Evolutionary conservation across 2,113 vertebrate genomes (phyloP).

Genomic region (Dasyurus viverrinus): DNA sequence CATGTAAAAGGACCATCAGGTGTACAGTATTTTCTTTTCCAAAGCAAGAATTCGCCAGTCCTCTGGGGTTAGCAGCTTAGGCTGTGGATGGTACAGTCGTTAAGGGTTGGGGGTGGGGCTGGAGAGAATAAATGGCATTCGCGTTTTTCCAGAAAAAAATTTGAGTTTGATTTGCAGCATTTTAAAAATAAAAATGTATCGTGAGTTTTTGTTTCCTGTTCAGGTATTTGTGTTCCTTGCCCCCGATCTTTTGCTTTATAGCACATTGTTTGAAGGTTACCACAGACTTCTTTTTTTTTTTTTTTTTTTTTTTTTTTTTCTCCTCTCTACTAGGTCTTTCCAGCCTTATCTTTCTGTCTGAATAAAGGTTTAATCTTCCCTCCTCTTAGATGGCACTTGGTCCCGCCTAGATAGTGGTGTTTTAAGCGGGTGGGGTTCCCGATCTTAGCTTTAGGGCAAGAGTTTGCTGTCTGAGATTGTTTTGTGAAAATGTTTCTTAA

Average conservation of each 20-base stretch:
- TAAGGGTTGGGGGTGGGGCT: slow-evolving; percentile 37
- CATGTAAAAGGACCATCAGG: slow-evolving; percentile 76
- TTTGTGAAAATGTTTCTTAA: slow-evolving; percentile 40
- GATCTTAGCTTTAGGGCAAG: slow-evolving; percentile 22
- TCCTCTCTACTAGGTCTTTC: background rate
- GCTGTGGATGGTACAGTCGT: slow-evolving; percentile 56
- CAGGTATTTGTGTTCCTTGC: slow-evolving; percentile 18
- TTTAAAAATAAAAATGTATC: slow-evolving; percentile 18
- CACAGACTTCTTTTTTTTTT: slow-evolving; percentile 28
- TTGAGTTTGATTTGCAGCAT: slow-evolving; percentile 52
- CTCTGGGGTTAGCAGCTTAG: slow-evolving; percentile 43
- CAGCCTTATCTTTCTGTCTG: slow-evolving; percentile 47
- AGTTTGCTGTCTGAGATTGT: slow-evolving; percentile 24
- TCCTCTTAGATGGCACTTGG: background rate
- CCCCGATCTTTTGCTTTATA: background rate
- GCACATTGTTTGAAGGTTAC: slow-evolving; percentile 21
- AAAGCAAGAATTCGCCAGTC: background rate
- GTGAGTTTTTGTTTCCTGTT: slow-evolving; percentile 22
- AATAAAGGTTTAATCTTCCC: background rate
- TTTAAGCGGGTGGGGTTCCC: slow-evolving; percentile 9
- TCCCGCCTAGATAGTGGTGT: background rate
- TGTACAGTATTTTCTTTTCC: slow-evolving; percentile 67
- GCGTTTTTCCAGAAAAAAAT: slow-evolving; percentile 14
- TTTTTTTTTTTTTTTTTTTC: slow-evolving; percentile 23
- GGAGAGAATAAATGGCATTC: slow-evolving; percentile 71